Base-by-base conservation (phyloP, 2,888 invertebrate species). In the Mesodorylaimus sp. region DNA sequence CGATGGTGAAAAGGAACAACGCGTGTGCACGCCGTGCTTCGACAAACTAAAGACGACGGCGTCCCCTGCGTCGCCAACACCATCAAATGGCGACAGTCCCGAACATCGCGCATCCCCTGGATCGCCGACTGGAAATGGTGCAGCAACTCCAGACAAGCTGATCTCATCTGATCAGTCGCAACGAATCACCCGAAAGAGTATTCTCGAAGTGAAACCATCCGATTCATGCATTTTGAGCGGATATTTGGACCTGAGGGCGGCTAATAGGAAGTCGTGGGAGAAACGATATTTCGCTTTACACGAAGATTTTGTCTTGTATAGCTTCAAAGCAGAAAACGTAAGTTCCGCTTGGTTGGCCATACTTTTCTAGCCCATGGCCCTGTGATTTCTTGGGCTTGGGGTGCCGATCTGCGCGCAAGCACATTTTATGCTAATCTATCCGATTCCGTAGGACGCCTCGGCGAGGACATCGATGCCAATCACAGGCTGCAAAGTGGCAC, bases 391-490 rank as follows among this genome's bases (percentile, higher is more conserved):
- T n/a, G n/a, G n/a, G n/a, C n/a, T n/a, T n/a, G n/a, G n/a, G n/a
- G n/a, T n/a, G n/a, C n/a, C n/a, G n/a, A n/a, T n/a, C n/a, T n/a
- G n/a, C n/a, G n/a, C n/a, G n/a, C n/a, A n/a, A n/a, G n/a, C n/a
- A 19, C 10, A 16, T 38, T 29, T 36, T 7, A 2, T 60, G 60
- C 42, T 23, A 48, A 37, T 50, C 26, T 71, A 68, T 52, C 67
- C 67, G 52, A 65, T 68, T n/a, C 68, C 68, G 7, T 64, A 68
- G 57, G 75, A 75, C 55, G 66, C 65, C 1, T 64, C 68, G 61
- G 76, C 77, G 7, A 63, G 75, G 59, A 74, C 74, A 0, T 75
- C 76, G 0, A 72, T 75, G n/a, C 76, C 76, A 1, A 67, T 77
- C 61, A 76, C 76, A 3, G 76, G 76, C 28, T 75, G 74, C 57